Base-by-base conservation (phyloP, 2,113 vertebrate species). In the Malurus alboscapulatus region DNA sequence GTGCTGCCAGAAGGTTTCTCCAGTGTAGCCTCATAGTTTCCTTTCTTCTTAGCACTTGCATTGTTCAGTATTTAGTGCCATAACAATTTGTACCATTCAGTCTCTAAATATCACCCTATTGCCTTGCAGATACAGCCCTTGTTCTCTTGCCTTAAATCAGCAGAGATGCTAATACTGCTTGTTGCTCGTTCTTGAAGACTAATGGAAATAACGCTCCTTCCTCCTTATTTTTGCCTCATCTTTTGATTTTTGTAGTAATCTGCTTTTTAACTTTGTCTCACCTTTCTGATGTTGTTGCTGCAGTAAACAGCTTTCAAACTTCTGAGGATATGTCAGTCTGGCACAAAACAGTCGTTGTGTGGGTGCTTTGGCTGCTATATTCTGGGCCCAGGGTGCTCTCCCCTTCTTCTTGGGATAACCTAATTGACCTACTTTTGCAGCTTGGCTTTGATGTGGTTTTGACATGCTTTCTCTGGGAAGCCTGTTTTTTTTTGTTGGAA, bases 281-380 rank as follows among this genome's bases (percentile, higher is more conserved):
- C 14, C 9, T 34, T 82, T 62, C 66, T 89, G 74, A 36, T 68
- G 7, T 48, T 54, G 36, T 47, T 82, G 45, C 40, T 82, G 27
- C 40, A 34, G 17, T 68, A 75, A 57, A 36, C 45, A 63, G 16
- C 32, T 80, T 32, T 80, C 34, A 51, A n/a, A 15, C 17, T 47
- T 55, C 3, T 0, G 3, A 44, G 30, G 36, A 9, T 24, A 8
- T 38, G 30, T 73, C 10, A 26, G 13, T 79, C 62, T 75, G 26
- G 26, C 30, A 38, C 36, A n/a, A 15, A 14, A 13, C 18, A 22
- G 0, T 61, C 36, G 12, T 44, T 53, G 16, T 0, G 0, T 14
- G 26, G 51, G 34, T 25, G 42, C n/a, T 17, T 15, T 74, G 47
- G 22, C 38, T 7, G 32, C 53, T 54, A 0, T 19, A 16, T 10